Conservation (phyloP, 2,113 vertebrate species). For the Bambusicola thoracicus region DNA sequence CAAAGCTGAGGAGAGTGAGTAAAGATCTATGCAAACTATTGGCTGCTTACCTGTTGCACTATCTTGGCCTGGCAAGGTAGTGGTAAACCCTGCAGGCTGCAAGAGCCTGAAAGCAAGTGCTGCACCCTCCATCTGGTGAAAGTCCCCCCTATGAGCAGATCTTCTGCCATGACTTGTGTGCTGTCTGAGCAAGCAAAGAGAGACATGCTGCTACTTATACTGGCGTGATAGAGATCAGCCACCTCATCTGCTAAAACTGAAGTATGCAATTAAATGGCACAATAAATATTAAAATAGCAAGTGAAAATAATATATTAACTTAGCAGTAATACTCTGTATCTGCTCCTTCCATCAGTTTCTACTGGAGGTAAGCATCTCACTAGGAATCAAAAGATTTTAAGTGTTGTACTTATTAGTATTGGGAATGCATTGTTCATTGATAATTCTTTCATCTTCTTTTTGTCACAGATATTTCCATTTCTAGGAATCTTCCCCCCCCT, state of each 20-base stretch:
- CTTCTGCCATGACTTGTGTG: background rate
- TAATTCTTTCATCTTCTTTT: background rate
- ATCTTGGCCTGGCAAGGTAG: background rate
- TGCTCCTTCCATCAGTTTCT: background rate
- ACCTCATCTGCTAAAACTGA: background rate
- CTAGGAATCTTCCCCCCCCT: background rate
- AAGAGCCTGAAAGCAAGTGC: background rate
- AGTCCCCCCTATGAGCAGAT: accelerated
- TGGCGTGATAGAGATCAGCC: background rate
- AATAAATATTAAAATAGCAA: background rate
- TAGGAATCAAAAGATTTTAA: background rate
- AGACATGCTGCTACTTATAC: background rate
- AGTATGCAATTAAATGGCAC: background rate
- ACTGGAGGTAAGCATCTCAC: background rate
- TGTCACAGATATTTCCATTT: background rate
- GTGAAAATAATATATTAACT: background rate
- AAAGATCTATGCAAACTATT: background rate
- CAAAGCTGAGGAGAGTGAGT: background rate
- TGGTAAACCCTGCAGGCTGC: background rate
- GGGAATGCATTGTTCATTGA: background rate
- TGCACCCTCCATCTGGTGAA: accelerated
- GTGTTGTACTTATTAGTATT: background rate
- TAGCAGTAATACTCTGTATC: background rate
- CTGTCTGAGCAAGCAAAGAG: background rate
- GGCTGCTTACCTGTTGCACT: background rate